phyloP scores from a whole-genome alignment of 2,888 invertebrate genomes.

The Smittia sp. region DNA sequence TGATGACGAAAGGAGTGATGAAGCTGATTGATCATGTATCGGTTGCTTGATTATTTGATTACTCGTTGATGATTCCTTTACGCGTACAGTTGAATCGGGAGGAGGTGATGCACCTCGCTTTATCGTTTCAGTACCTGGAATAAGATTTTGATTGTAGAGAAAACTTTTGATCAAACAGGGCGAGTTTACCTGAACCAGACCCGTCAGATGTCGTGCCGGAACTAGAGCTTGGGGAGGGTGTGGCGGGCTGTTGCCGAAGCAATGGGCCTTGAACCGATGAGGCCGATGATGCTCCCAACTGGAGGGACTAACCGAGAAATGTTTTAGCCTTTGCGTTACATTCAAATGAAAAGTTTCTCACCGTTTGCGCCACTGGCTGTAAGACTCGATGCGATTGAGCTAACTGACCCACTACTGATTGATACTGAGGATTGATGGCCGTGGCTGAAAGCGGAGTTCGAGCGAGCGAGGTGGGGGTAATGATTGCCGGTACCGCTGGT shows the following conservation, averaged over 20 bases:
- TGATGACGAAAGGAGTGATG: constrained; percentile 8
- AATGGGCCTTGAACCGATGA: constrained; percentile 62
- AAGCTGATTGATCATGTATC: constrained; percentile 43
- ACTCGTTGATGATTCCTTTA: constrained; percentile 50
- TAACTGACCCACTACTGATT: constrained; percentile 62
- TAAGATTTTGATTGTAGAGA: neutral
- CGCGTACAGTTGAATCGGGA: constrained; percentile 50
- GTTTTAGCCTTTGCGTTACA: neutral
- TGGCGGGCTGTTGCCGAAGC: constrained; percentile 66
- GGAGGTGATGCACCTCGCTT: constrained; percentile 54
- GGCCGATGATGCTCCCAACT: constrained; percentile 57
- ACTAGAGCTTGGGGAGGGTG: constrained; percentile 79
- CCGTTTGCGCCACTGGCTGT: constrained; percentile 52
- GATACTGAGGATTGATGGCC: constrained; percentile 56
- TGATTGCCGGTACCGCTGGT: constrained; percentile 48
- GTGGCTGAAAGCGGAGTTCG: constrained; percentile 77
- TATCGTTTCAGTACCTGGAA: constrained; percentile 53
- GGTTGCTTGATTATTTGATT: constrained; percentile 41
- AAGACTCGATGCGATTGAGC: constrained; percentile 63
- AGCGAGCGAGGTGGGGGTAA: constrained; percentile 57
- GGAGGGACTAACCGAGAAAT: constrained; percentile 50
- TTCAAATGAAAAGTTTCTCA: neutral
- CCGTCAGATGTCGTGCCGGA: constrained; percentile 73
- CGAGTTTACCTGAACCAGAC: constrained; percentile 63
- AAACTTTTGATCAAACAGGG: neutral